phyloP scores from a whole-genome alignment of 2,113 vertebrate species.

The Prolemur simus region DNA sequence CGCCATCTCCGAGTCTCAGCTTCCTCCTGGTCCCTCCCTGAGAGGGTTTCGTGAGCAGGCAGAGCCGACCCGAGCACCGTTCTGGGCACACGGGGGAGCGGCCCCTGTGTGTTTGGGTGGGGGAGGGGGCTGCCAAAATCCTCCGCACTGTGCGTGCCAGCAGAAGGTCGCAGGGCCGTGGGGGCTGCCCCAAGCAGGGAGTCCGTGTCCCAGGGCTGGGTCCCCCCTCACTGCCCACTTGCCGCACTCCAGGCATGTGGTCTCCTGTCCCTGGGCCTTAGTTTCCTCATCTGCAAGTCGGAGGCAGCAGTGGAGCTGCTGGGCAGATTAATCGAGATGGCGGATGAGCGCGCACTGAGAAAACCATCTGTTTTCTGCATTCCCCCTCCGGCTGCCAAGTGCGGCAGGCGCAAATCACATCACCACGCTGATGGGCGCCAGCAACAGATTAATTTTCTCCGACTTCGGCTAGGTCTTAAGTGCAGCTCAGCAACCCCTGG shows the following conservation, averaged over 20 bases:
- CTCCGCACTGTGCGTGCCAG: neutral
- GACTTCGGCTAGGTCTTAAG: neutral
- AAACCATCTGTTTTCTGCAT: conserved; percentile 13
- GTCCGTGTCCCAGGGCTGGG: neutral
- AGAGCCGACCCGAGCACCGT: neutral
- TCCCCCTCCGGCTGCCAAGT: neutral
- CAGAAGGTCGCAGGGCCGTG: neutral
- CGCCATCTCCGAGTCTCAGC: neutral
- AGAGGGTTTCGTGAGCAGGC: neutral
- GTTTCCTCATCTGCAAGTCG: neutral
- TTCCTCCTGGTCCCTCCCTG: neutral
- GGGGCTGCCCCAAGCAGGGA: neutral
- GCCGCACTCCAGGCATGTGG: neutral
- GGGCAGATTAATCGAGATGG: neutral
- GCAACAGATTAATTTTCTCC: conserved; percentile 10
- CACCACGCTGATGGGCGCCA: neutral
- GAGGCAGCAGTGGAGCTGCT: neutral
- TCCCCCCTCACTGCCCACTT: neutral
- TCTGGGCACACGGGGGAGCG: neutral
- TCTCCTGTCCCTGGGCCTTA: neutral
- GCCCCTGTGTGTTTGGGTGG: neutral
- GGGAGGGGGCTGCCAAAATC: rapidly evolving
- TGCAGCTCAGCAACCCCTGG: neutral
- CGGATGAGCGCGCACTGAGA: neutral
- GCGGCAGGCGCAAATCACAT: neutral